A percentile compares a stretch with the other conserved stretches of the same genome.
phyloP scores from a whole-genome alignment of 2,888 invertebrate genomes.

The Rhorus exstirpatorius region DNA sequence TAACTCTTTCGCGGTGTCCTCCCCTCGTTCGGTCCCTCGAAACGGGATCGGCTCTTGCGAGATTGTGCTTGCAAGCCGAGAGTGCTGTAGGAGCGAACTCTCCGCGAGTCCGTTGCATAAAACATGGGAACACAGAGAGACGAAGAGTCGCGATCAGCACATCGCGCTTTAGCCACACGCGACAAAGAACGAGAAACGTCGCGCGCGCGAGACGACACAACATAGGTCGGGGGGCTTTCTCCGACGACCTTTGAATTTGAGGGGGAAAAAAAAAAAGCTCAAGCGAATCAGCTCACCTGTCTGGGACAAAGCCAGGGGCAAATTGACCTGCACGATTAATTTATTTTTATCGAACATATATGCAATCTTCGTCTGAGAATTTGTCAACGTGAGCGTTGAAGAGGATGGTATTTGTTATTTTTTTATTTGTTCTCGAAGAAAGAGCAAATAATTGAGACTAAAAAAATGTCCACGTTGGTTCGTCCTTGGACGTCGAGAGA shows the following conservation, averaged over 20 bases:
- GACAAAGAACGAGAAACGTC: constrained; percentile 25
- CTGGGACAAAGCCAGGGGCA: constrained; percentile 41
- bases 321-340: constrained; percentile 53
- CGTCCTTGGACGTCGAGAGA: too few species aligned
- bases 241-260: constrained; percentile 60
- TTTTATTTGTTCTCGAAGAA: too few species aligned
- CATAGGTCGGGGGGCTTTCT: constrained; percentile 12
- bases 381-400: not conserved
- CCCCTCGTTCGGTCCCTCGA: not conserved
- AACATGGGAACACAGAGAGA: constrained; percentile 70
- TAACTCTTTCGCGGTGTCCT: not conserved
- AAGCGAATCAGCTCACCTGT: constrained; percentile 13
- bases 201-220: too few species aligned
- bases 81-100: constrained; percentile 71
- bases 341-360: constrained; percentile 39
- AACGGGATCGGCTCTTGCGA: constrained; percentile 13
- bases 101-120: constrained; percentile 76
- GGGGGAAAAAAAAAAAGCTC: constrained; percentile 5
- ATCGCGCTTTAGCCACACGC: constrained; percentile 8
- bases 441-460: too few species aligned
- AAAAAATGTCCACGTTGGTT: too few species aligned
- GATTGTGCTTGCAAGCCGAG: constrained; percentile 65
- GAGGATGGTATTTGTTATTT: not conserved
- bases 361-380: not conserved
- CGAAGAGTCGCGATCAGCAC: constrained; percentile 44